Base-by-base conservation (phyloP, 1,140 invertebrate genomes). In the Aphidius ervi region DNA sequence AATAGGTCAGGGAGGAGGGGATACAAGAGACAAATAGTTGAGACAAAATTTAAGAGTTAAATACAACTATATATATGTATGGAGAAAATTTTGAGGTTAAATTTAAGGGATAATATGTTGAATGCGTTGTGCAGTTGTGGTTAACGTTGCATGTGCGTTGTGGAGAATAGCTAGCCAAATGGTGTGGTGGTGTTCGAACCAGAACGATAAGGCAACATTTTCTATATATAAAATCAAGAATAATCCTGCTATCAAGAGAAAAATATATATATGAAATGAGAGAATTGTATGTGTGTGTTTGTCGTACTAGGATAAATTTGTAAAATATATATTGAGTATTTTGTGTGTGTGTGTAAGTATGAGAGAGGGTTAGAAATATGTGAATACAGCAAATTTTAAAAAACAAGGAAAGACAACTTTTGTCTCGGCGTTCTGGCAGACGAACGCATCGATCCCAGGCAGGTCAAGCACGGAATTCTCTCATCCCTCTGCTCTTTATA, bases 401-500 rank as follows among this genome's bases (percentile, higher is more conserved):
- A 61, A 53, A 61, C 67, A 68, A 72, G 70, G 73, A 75, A 75
- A 72, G 72, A 74, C 20, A 69, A 71, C 70, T 72, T 73, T 71
- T 74, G 76, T 78, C 76, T 77, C 75, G 73, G 71, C 69, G 74
- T 77, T 79, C 75, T 77, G 76, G 77, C 77, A 79, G 77, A 79
- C 76, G 76, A 79, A 79, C 75, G 76, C 77, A 78, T 80, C 76
- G 76, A 80, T 79, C 76, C 76, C 76, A 75, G 76, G 74, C 75
- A 70, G 76, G 76, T 77, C 75, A 78, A 78, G 76, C 76, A 76
- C 75, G 74, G 73, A 77, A 77, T 74, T 69, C 67, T 63, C 48
- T 57, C 46, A 5, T 41, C 63, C 20, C 54, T 63, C 9, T 63
- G 52, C 61, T 58, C 58, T 49, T 55, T 62, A 45, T 42, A 49